Evolutionary conservation across 1,140 invertebrate species (phyloP).

Genomic region (Mycetomoellerius zeteki): DNA sequence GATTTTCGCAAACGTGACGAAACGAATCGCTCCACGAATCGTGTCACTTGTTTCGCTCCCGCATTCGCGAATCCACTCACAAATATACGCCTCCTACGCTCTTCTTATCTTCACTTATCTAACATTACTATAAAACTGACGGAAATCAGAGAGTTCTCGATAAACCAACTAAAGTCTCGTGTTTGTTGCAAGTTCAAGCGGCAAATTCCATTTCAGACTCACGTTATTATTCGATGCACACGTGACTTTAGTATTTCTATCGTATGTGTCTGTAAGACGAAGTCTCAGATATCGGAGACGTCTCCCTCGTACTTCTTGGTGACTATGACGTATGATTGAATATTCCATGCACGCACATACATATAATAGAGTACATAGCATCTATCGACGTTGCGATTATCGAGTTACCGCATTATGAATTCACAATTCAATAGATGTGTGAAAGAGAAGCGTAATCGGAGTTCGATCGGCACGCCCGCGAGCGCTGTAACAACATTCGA

Average conservation of each 20-base stretch:
- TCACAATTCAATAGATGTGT: background rate
- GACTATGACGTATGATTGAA: constrained; percentile 6
- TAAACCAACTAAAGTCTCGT: background rate
- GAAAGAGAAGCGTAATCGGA: constrained; percentile 55
- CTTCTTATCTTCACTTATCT: constrained; percentile 35
- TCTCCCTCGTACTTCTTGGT: background rate
- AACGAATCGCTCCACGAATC: background rate
- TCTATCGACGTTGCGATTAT: constrained; percentile 2
- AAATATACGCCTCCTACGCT: constrained; percentile 40
- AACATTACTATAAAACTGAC: constrained; percentile 46
- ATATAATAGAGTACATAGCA: constrained; percentile 19
- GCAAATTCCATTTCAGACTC: constrained; percentile 26
- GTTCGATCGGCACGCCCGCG: constrained; percentile 7
- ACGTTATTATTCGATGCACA: constrained; percentile 6
- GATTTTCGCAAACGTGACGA: constrained; percentile 25
- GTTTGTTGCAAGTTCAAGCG: constrained; percentile 7
- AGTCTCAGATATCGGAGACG: background rate
- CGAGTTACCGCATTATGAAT: background rate
- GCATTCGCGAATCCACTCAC: constrained; percentile 2
- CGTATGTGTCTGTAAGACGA: background rate
- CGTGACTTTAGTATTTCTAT: constrained; percentile 14
- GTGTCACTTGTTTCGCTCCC: constrained; percentile 17
- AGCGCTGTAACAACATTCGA: constrained; percentile 16
- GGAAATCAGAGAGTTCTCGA: constrained; percentile 16
- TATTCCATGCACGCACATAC: constrained; percentile 5